Evolutionary conservation across 2,888 invertebrate genomes (phyloP), one percentile per base, ranked within the genome.

Genomic region (Eupithecia dodoneata): DNA sequence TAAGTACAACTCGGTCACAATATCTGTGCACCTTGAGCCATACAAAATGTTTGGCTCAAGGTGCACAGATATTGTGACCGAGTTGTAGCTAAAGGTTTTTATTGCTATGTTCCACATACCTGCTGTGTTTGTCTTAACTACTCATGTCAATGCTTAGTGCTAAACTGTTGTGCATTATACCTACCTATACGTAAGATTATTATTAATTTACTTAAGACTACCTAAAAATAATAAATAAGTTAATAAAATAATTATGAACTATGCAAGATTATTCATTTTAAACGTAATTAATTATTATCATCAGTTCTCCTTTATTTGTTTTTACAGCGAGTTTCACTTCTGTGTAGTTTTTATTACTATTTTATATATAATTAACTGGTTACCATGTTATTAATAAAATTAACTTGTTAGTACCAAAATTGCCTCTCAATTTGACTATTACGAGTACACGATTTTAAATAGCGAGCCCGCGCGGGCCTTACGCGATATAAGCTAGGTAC

Each of bases 331-430:
- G 76, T 71, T 80, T 83, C 1, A 83, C 83, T 10, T 81, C 76
- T 12, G 82, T 83, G 10, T 82, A 79, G 52, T 81, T 79, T 55
- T 83, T 71, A 10, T 83, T 76, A 66, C 78, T 82, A 18, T 79
- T 79, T 10, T 30, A 30, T 30, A 1, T 7, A 45, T 45, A 45
- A 45, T 45, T 45, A 6, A 45, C 45, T 45, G 30, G 30, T 30
- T 30, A 30, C 30, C 30, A 30, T 30, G 30, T 30, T 30, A 30
- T 30, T 30, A 30, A 30, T 30, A 0, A 30, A 30, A 30, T 30
- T 30, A 30, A 30, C 30, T 30, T 30, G 30, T 30, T 30, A 1
- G 30, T 30, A 1, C 30, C 30, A 30, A 30, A 30, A 7, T 45
- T 45, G 45, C 7, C 45, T 45, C 7, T 7, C 7, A 45, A 45